Conservation (phyloP, 2,797 vertebrate genomes). For the Lerista edwardsae region DNA sequence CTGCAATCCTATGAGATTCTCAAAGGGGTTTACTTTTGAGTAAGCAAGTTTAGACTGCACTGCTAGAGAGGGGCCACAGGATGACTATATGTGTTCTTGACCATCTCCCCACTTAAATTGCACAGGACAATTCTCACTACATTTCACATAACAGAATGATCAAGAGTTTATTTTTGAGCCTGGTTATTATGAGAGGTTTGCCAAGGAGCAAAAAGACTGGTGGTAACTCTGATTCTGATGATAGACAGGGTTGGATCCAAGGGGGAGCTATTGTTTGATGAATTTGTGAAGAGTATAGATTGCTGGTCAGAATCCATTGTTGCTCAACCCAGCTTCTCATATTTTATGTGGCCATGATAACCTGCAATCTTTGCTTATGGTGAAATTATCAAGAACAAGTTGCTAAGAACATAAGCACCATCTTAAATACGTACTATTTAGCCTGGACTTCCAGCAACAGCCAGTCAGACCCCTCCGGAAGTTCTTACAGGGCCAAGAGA, state of each 20-base stretch:
- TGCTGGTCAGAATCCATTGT: not conserved
- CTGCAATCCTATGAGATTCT: no score
- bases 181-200: not conserved
- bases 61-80: no score
- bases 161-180: not conserved
- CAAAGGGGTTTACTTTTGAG: not conserved
- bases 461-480: not conserved
- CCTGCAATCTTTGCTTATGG: not conserved
- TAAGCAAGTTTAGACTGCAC: not conserved
- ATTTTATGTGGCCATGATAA: not conserved
- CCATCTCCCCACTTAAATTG: not conserved
- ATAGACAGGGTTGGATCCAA: not conserved
- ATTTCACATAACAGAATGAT: not conserved
- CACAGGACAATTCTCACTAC: not conserved
- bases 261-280: not conserved
- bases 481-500: not conserved
- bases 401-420: not conserved
- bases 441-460: not conserved
- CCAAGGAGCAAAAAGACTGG: not conserved
- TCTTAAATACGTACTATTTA: not conserved
- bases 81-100: not conserved
- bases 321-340: not conserved
- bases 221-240: not conserved
- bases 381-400: no score
- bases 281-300: not conserved